phyloP scores from a whole-genome alignment of 2,888 invertebrate species.

The Machimus rusticus region DNA sequence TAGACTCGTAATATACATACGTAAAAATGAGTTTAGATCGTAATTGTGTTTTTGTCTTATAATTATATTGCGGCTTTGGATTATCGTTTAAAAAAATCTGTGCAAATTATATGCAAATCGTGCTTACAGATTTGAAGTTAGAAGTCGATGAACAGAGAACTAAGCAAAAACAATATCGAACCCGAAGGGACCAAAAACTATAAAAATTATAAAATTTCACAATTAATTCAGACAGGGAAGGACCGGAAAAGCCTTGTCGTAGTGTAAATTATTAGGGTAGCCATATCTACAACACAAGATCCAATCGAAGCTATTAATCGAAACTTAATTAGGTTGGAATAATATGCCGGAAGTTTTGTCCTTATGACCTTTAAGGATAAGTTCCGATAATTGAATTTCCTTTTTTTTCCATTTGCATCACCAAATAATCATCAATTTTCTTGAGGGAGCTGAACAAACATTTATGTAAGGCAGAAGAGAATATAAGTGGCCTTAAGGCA shows the following conservation, averaged over 20 bases:
- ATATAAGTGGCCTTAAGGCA: background rate
- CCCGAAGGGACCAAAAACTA: too few species aligned
- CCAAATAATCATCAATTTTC: background rate
- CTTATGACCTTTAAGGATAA: background rate
- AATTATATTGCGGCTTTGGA: too few species aligned
- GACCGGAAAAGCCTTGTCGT: background rate
- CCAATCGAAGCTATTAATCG: background rate
- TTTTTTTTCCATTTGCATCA: background rate
- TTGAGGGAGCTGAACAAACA: background rate
- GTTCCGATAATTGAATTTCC: background rate
- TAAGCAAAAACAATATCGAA: too few species aligned
- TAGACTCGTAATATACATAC: too few species aligned
- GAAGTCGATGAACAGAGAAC: too few species aligned
- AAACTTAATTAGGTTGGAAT: background rate
- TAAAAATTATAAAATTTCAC: background rate
- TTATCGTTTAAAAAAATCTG: too few species aligned
- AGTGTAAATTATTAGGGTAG: too few species aligned
- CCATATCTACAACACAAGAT: background rate
- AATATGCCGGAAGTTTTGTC: background rate
- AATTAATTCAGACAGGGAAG: background rate
- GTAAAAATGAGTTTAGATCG: too few species aligned
- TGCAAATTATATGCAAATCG: too few species aligned
- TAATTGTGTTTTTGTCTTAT: too few species aligned
- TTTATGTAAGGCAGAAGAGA: background rate
- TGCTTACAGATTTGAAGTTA: too few species aligned